Evolutionary conservation across 1,140 invertebrate species (phyloP).

Genomic region (Diachasmimorpha longicaudata): DNA sequence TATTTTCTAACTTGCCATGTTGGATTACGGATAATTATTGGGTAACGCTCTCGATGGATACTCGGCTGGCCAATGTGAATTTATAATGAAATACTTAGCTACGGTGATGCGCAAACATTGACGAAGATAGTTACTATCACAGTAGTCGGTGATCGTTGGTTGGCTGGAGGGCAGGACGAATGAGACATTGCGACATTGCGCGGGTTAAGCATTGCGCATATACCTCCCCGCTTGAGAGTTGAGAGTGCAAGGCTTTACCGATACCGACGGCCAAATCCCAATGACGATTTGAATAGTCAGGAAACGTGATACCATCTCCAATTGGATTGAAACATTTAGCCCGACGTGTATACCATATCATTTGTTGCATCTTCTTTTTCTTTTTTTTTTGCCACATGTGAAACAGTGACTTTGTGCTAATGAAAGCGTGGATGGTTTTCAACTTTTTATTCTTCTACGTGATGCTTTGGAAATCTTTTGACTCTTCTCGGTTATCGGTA

Average conservation of each 20-base stretch:
- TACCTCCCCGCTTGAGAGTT: neutral
- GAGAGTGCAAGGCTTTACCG: neutral
- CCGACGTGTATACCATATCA: too few species aligned
- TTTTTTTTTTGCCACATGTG: neutral
- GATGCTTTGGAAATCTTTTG: neutral
- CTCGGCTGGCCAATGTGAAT: neutral
- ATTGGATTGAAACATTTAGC: neutral
- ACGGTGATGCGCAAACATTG: neutral
- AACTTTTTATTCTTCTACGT: too few species aligned
- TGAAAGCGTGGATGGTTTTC: slow-evolving; percentile 27
- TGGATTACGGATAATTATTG: neutral
- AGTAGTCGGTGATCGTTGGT: slow-evolving; percentile 10
- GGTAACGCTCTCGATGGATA: neutral
- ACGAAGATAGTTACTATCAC: neutral
- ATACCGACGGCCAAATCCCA: neutral
- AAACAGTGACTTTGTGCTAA: neutral
- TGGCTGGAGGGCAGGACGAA: slow-evolving; percentile 21
- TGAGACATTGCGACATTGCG: slow-evolving; percentile 30
- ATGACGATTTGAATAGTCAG: neutral
- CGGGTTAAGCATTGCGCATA: slow-evolving; percentile 23
- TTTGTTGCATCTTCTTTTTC: too few species aligned
- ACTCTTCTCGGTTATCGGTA: neutral
- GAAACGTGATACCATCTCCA: neutral
- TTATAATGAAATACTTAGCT: neutral
- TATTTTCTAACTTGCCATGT: neutral